A percentile compares a stretch with the other conserved stretches of the same genome.
phyloP scores from a whole-genome alignment of 2,888 invertebrate species.

The Pollenia griseotomentosa region DNA sequence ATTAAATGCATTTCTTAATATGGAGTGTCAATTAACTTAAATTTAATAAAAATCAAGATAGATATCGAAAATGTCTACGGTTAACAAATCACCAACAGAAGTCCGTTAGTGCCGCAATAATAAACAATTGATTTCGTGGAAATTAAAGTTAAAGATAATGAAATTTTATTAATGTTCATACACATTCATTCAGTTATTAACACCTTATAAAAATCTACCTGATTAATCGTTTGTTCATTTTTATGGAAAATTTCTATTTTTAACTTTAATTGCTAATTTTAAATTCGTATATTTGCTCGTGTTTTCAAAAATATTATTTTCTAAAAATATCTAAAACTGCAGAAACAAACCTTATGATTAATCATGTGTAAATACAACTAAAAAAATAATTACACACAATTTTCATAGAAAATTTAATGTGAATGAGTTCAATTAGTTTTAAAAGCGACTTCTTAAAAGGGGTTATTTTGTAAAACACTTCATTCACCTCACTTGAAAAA shows the following conservation, averaged over 20 bases:
- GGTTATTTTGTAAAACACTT: too few relatives aligned
- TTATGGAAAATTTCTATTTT: background rate
- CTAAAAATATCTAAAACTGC: background rate
- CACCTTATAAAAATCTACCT: background rate
- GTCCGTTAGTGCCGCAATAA: background rate
- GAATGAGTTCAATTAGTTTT: background rate
- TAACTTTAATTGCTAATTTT: background rate
- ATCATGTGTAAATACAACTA: background rate
- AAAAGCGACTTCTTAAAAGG: background rate
- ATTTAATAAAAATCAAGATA: too few relatives aligned
- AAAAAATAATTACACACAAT: background rate
- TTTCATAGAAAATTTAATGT: background rate
- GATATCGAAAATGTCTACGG: too few relatives aligned
- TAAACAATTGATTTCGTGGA: background rate
- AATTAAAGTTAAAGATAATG: background rate
- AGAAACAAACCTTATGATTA: constrained; percentile 1
- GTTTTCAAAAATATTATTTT: constrained; percentile 7
- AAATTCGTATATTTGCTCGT: background rate
- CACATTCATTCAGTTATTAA: too few relatives aligned
- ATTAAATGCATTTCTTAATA: too few relatives aligned
- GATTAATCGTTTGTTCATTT: background rate
- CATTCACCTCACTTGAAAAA: too few relatives aligned
- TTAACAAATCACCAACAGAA: too few relatives aligned
- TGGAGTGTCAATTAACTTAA: too few relatives aligned
- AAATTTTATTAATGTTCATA: background rate